Evolutionary conservation across 2,888 invertebrate genomes (phyloP).

Genomic region (Pinctada fucata): DNA sequence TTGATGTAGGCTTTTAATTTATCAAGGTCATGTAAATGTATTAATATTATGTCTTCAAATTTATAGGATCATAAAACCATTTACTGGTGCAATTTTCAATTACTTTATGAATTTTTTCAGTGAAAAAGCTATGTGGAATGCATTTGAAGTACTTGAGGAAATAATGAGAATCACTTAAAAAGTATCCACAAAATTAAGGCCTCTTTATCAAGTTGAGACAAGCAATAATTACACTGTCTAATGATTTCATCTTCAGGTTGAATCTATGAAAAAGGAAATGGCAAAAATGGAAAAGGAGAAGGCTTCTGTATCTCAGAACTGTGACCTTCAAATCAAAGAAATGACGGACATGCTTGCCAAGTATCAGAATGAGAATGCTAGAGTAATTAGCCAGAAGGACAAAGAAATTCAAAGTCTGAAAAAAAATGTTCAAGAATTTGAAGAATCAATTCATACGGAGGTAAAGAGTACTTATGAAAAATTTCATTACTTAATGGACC

Average conservation of each 20-base stretch:
- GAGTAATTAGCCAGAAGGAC: slow-evolving; percentile 61
- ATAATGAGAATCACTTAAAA: no score
- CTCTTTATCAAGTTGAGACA: no score
- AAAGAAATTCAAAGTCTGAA: slow-evolving; percentile 59
- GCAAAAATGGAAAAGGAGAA: slow-evolving; percentile 55
- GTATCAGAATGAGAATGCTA: slow-evolving; percentile 67
- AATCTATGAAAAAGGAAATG: slow-evolving; percentile 49
- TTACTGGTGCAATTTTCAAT: no score
- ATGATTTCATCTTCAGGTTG: slow-evolving; percentile 36
- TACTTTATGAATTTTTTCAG: no score
- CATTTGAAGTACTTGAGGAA: no score
- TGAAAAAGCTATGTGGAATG: no score
- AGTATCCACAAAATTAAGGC: no score
- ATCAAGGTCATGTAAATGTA: no score
- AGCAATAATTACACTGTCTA: no score
- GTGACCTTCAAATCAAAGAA: slow-evolving; percentile 64
- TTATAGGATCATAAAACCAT: no score
- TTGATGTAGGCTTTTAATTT: no score
- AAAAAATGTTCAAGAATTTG: slow-evolving; percentile 33
- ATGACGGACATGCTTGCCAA: slow-evolving; percentile 69
- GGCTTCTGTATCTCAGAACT: slow-evolving; percentile 51
- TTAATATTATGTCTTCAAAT: no score
- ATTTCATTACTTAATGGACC: not conserved
- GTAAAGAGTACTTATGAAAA: not conserved
- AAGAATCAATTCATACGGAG: slow-evolving; percentile 16